Conservation (phyloP, 2,888 invertebrate genomes). For the Lithophane socia region DNA sequence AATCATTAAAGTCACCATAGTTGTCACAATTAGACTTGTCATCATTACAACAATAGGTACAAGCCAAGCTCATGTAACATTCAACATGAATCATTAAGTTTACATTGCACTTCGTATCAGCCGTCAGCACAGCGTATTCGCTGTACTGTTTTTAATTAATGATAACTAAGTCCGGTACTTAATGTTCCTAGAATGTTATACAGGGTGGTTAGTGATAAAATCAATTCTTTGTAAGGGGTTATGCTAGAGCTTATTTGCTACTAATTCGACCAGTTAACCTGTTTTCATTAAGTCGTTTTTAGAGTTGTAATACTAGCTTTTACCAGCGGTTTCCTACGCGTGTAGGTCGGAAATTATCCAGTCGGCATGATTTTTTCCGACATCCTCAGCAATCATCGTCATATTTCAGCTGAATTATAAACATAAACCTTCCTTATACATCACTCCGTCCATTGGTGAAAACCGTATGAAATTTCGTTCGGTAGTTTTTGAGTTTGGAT, state of each 20-base stretch:
- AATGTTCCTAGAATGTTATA: slow-evolving; percentile 24
- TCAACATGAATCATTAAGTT: slow-evolving; percentile 51
- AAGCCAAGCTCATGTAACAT: slow-evolving; percentile 34
- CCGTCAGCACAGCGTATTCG: slow-evolving; percentile 22
- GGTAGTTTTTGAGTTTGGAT: too few relatives aligned
- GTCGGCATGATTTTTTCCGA: too few relatives aligned
- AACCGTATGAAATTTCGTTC: too few relatives aligned
- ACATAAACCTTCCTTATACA: too few relatives aligned
- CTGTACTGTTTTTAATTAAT: slow-evolving; percentile 51
- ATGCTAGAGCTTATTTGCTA: not conserved
- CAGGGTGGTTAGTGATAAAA: not conserved
- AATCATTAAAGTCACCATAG: slow-evolving; percentile 20
- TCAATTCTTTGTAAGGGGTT: not conserved
- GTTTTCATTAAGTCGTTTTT: too few relatives aligned
- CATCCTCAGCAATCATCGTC: too few relatives aligned
- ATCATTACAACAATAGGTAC: slow-evolving; percentile 28
- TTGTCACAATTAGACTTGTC: slow-evolving; percentile 37
- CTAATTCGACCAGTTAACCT: not conserved
- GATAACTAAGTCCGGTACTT: slow-evolving; percentile 13
- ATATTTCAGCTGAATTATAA: too few relatives aligned
- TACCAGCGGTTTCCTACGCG: too few relatives aligned
- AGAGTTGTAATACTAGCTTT: too few relatives aligned
- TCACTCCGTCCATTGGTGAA: too few relatives aligned
- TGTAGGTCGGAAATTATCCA: too few relatives aligned
- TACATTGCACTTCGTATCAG: slow-evolving; percentile 36